A percentile compares a stretch with the other conserved stretches of the same genome.
Evolutionary conservation across 2,113 vertebrate species (phyloP).

Genomic region (Bubalus kerabau): DNA sequence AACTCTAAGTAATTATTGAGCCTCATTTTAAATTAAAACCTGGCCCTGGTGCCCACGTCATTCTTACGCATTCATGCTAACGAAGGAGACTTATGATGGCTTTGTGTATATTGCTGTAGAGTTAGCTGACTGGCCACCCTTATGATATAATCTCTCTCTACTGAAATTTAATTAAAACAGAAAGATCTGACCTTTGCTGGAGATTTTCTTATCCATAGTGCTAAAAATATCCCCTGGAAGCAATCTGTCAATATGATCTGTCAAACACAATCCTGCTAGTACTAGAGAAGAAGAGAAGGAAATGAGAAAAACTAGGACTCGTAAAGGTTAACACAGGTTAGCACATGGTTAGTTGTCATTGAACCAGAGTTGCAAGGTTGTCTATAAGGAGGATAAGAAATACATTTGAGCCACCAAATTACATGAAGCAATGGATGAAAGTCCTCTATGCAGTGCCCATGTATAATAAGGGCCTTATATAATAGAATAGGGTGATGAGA

Average conservation of each 20-base stretch:
- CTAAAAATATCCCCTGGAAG: slow-evolving; percentile 80
- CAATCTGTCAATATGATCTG: slow-evolving; percentile 76
- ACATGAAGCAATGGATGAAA: background rate
- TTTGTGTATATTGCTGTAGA: slow-evolving; percentile 12
- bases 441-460: background rate
- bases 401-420: background rate
- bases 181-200: slow-evolving; percentile 81
- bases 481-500: background rate
- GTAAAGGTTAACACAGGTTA: slow-evolving; percentile 29
- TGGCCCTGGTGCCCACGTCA: background rate
- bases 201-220: slow-evolving; percentile 73
- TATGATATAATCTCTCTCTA: slow-evolving; percentile 76
- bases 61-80: background rate
- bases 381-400: background rate
- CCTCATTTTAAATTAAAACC: slow-evolving; percentile 31
- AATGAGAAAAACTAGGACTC: slow-evolving; percentile 34
- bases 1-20: slow-evolving; percentile 38
- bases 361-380: background rate
- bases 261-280: slow-evolving; percentile 48
- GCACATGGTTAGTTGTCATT: background rate
- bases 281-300: slow-evolving; percentile 48
- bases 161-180: slow-evolving; percentile 81
- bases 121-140: slow-evolving; percentile 57
- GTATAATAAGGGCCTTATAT: background rate
- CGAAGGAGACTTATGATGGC: background rate